Base-by-base conservation (phyloP, 2,113 vertebrate genomes). In the Conger conger region DNA sequence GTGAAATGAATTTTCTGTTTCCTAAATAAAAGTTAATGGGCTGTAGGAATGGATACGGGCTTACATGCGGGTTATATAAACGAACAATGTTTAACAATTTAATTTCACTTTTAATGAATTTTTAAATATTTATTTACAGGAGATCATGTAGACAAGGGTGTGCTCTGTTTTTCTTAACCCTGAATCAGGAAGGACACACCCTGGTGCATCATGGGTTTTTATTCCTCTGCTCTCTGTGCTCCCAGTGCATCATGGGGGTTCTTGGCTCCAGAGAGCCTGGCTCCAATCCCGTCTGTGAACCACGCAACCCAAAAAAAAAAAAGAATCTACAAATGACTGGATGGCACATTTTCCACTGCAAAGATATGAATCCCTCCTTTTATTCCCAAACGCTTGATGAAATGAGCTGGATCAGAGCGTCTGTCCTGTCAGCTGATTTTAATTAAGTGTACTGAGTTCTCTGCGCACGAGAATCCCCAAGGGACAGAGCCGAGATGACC, bases 401-500 rank as follows among this genome's bases (percentile, higher is more conserved):
- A 73, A 73, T 73, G 68, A 73, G 15, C n/a, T 73, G 27, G 68
- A 33, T 73, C 68, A 73, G 57, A 63, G 23, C 23, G 16, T 37
- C 5, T 45, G 40, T 17, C 3, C 82, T 36, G 42, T 83, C 68
- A 83, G 82, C 82, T 76, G 82, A 76, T 50, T 73, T 63, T 76
- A 83, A 83, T 77, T 76, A 83, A 77, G 82, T 35, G n/a, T 50
- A 30, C 82, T 9, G 68, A 83, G 42, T 23, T 30, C 63, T 50
- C 82, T 27, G 27, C 9, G 68, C 68, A 33, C n/a, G 68, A 77
- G 63, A 23, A 30, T 83, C 37, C n/a, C 18, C n/a, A 17, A 27
- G 78, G 77, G 35, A 23, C 27, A 15, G 6, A 27, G 77, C 8
- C 27, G 38, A 79, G 36, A 79, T 79, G 38, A 38, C 78, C 78